Evolutionary conservation across 2,113 vertebrate species (phyloP).

Genomic region (Daphoenositta chrysoptera): DNA sequence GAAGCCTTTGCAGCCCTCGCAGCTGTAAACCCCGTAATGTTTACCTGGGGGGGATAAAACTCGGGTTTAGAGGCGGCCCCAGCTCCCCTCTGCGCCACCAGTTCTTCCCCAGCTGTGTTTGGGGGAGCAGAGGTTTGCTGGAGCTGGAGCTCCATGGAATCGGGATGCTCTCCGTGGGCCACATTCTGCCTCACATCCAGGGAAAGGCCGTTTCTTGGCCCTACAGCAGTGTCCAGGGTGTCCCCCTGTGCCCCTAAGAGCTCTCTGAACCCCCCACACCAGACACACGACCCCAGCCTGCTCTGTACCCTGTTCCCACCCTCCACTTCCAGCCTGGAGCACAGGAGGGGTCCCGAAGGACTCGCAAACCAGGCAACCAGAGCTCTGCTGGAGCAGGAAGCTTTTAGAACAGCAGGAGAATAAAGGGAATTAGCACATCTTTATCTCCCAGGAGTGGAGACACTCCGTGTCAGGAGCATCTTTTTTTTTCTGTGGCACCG

Average conservation of each 20-base stretch:
- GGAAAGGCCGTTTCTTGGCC: background rate
- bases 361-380: background rate
- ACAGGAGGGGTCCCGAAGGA: background rate
- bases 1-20: slow-evolving; percentile 98
- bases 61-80: fast-evolving
- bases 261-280: background rate
- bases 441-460: background rate
- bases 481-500: background rate
- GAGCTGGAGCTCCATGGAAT: background rate
- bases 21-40: slow-evolving; percentile 99
- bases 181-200: fast-evolving
- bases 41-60: slow-evolving; percentile 71
- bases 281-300: background rate
- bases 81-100: background rate
- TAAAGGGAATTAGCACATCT: background rate
- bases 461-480: background rate
- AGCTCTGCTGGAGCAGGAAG: background rate
- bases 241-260: fast-evolving
- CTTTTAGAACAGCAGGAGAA: background rate
- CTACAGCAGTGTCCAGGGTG: fast-evolving
- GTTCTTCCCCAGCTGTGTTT: background rate
- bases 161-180: fast-evolving
- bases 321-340: background rate
- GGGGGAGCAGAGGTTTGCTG: background rate
- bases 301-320: fast-evolving